Conservation (phyloP, 2,888 invertebrate species). For the Pollenia angustigena region DNA sequence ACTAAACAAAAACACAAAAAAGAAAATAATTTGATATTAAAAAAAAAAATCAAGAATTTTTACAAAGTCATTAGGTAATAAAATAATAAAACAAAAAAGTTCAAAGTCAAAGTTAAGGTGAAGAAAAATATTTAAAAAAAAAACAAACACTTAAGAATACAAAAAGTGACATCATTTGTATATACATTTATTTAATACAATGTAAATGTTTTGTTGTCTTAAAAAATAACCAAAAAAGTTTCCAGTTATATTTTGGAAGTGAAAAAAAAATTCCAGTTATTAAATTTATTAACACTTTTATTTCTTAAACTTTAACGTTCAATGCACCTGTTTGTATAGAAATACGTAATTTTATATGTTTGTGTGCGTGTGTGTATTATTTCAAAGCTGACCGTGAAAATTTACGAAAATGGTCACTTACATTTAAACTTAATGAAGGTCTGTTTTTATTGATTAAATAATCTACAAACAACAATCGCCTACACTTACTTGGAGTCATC, state of each 20-base stretch:
- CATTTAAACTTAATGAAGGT: conserved; percentile 52
- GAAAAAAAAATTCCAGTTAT: conserved; percentile 18
- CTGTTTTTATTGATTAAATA: conserved; percentile 27
- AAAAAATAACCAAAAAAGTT: not conserved
- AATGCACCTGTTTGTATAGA: conserved; percentile 32
- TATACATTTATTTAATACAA: not conserved
- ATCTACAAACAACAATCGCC: conserved; percentile 33
- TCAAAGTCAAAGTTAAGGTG: conserved; percentile 66
- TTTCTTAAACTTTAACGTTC: conserved; percentile 29
- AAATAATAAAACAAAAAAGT: conserved; percentile 43
- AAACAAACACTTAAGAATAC: conserved; percentile 11
- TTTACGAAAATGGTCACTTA: conserved; percentile 62
- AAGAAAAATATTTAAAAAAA: not conserved
- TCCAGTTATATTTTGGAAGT: not conserved
- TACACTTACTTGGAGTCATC: conserved; percentile 2
- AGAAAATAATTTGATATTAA: not conserved
- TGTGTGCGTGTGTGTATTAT: not conserved
- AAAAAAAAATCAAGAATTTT: conserved; percentile 43
- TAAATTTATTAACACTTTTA: conserved; percentile 14
- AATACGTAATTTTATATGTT: not conserved
- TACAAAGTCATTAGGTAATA: conserved; percentile 17
- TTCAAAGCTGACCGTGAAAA: conserved; percentile 68
- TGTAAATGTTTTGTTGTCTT: not conserved
- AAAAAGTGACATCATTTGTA: conserved; percentile 46
- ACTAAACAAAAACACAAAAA: not conserved